phyloP scores from a whole-genome alignment of 2,113 vertebrate genomes.

The Mobula hypostoma region DNA sequence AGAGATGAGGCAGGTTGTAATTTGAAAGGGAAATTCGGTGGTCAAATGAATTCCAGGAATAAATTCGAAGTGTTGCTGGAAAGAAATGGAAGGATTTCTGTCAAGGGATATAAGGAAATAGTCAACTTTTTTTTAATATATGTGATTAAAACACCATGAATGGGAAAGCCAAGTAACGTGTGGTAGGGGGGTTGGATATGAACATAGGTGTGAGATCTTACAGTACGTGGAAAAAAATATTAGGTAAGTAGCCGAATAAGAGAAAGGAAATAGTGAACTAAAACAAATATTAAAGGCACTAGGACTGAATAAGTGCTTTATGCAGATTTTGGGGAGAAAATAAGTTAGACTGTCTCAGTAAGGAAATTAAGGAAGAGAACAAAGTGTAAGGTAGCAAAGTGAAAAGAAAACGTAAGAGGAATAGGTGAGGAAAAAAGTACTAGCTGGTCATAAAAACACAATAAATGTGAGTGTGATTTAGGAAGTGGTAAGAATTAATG shows the following conservation, averaged over 20 bases:
- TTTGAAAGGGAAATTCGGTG: not conserved
- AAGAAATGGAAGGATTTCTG: not conserved
- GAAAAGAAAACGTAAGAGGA: too few relatives aligned
- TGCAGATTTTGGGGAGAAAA: not conserved
- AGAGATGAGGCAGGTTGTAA: not conserved
- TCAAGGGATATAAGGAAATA: not conserved
- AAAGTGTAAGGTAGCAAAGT: not conserved
- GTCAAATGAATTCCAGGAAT: not conserved
- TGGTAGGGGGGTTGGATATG: not conserved
- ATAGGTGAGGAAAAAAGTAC: not conserved
- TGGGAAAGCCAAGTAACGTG: not conserved
- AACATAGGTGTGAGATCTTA: not conserved
- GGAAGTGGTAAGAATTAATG: not conserved
- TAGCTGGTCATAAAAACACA: not conserved
- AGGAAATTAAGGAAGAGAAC: not conserved
- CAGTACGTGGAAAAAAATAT: not conserved
- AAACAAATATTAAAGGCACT: not conserved
- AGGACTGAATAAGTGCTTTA: not conserved
- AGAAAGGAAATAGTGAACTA: not conserved
- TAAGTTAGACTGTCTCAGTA: not conserved
- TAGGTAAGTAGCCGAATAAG: not conserved
- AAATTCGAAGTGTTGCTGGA: not conserved
- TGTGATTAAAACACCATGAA: not conserved
- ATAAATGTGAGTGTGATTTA: not conserved
- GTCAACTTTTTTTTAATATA: not conserved